Percentiles rank a stretch among this genome's conserved stretches.
These are phyloP conservation scores for Distichodus sexfasciatus DNA, from an alignment of 2,797 vertebrate genomes.

Conservation along the genomic window DNA sequence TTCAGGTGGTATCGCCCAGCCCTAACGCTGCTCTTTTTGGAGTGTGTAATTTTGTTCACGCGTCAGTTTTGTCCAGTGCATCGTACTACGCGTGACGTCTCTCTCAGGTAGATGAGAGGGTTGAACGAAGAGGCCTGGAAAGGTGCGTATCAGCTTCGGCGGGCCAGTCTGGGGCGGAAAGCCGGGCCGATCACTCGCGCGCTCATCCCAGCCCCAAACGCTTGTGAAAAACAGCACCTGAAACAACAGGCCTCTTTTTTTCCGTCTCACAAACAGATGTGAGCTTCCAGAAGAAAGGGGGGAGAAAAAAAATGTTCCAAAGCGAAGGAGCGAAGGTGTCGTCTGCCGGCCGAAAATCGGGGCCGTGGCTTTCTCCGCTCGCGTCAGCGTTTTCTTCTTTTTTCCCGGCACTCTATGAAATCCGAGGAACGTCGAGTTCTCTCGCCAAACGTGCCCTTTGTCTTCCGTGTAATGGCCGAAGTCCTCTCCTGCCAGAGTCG, in stretches of 20 bases:
- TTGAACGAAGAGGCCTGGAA: conserved; percentile 12
- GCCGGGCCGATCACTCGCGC: no score
- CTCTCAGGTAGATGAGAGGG: background rate
- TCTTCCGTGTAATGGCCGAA: conserved; percentile 57
- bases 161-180: conserved; percentile 33
- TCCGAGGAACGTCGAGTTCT: conserved; percentile 52
- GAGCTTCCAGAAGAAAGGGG: conserved; percentile 7
- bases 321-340: conserved; percentile 39
- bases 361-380: conserved; percentile 53
- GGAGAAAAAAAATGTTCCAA: conserved; percentile 28
- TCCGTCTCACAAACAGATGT: conserved; percentile 26
- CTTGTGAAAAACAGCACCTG: conserved; percentile 44
- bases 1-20: no score
- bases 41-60: conserved; percentile 13
- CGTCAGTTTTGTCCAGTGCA: no score
- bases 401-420: conserved; percentile 45
- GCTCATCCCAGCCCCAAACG: no score
- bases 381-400: conserved; percentile 57
- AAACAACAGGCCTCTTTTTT: conserved; percentile 37
- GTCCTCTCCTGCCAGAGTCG: conserved; percentile 60
- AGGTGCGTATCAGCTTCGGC: conserved; percentile 13
- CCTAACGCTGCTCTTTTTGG: conserved; percentile 2
- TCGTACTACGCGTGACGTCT: conserved; percentile 2
- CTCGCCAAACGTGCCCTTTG: conserved; percentile 57
- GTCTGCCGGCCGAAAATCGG: conserved; percentile 30